Evolutionary conservation across 2,797 vertebrate species (phyloP), one percentile per base, ranked within the genome.

Genomic region (Ctenosaura bakeri): DNA sequence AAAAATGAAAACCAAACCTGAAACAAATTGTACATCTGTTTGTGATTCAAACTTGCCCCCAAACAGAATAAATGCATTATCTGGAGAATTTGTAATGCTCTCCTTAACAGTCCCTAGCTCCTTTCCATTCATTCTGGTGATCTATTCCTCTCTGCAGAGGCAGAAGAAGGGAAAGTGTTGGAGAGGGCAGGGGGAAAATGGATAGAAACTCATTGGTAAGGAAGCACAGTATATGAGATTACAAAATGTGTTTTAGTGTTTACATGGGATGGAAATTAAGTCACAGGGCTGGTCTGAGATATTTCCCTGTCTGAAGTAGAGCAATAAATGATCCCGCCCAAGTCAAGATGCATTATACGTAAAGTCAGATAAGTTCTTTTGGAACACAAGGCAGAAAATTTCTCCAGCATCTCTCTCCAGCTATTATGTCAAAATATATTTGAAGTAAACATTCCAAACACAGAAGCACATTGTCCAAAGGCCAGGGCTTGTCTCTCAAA

Each of bases 1-100:
- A 83, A 93, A 92, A 95, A 94, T 90, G 71, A 92, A 93, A 90
- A 90, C 83, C 87, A 93, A 94, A 92, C 10, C 69, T 83, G 91
- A 92, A 94, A 94, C 26, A 94, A 92, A 92, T 90, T 91, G 92
- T 50, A 16, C 82, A 16, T 91, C 82, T 74, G 1, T 64, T 46
- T 89, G 71, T 85, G 91, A 94, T 93, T 92, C 90, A 73, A 90
- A 93, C 73, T 76, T 89, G 46, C 66, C 1, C 71, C 52, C 56
- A 91, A 93, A 90, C 18, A 91, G 93, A 91, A 90, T 93, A 73
- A 42, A 90, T 92, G 89, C 87, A 69, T 95, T 88, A 94, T 22
- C 79, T 92, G 54, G 0, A 0, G 93, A 93, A 93, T 87, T 1
- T 87, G 59, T 76, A 88, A 76, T 84, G 9, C 38, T 88, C 76